Conservation (phyloP, 2,888 invertebrate species). For the Steromphala cineraria region DNA sequence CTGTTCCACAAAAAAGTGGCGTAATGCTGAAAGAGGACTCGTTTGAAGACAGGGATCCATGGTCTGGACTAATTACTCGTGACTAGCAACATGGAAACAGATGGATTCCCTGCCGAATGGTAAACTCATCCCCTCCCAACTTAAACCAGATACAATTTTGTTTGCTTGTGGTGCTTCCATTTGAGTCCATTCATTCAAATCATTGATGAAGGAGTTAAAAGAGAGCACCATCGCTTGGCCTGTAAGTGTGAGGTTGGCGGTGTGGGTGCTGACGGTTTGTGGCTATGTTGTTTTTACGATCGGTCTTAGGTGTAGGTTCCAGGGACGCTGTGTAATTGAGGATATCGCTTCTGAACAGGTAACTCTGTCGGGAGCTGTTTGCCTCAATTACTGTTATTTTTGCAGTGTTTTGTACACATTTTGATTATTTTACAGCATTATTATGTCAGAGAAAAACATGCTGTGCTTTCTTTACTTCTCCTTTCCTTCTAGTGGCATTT, state of each 20-base stretch:
- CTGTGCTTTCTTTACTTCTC: no score
- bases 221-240: background rate
- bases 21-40: background rate
- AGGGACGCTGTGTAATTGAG: background rate
- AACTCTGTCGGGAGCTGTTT: background rate
- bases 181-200: background rate
- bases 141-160: background rate
- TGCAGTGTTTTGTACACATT: no score
- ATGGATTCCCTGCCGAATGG: background rate
- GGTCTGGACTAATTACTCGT: background rate
- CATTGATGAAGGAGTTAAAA: background rate
- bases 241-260: background rate
- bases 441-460: no score
- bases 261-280: background rate
- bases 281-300: background rate
- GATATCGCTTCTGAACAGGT: background rate
- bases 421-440: no score
- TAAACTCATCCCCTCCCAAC: background rate
- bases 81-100: background rate
- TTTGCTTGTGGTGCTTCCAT: background rate
- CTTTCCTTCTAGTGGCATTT: no score
- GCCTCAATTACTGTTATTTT: no score
- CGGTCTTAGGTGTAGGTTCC: background rate
- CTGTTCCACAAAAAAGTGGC: background rate
- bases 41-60: background rate